Conservation (phyloP, 2,113 vertebrate species). For the Passer montanus region DNA sequence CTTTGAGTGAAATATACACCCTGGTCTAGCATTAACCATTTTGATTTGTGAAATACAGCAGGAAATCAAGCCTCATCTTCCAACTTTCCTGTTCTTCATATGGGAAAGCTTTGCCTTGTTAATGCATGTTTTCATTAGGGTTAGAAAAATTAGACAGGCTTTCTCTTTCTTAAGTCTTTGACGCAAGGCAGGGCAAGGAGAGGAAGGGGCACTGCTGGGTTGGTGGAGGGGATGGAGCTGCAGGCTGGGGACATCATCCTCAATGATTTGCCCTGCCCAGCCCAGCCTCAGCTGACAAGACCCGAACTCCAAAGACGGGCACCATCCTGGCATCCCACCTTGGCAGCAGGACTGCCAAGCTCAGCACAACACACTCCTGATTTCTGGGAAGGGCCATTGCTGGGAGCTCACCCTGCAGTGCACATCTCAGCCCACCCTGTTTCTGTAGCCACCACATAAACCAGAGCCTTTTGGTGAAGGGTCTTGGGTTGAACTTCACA, state of each 20-base stretch:
- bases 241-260: neutral
- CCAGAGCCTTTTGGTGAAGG: neutral
- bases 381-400: neutral
- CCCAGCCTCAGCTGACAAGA: neutral
- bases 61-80: neutral
- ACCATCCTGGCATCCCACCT: neutral
- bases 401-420: neutral
- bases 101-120: neutral
- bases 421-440: neutral
- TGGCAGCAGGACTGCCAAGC: rapidly evolving
- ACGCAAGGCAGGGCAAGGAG: neutral
- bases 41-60: neutral
- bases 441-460: neutral
- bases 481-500: neutral
- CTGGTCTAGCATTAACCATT: neutral
- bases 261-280: rapidly evolving
- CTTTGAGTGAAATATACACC: neutral
- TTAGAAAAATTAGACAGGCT: neutral
- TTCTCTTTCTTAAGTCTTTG: neutral
- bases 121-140: neutral
- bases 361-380: neutral
- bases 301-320: neutral
- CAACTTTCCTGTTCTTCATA: neutral
- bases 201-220: neutral
- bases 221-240: neutral